These are phyloP conservation scores for Mallotus villosus DNA, from an alignment of 2,797 vertebrate species.

Conservation along the genomic window DNA sequence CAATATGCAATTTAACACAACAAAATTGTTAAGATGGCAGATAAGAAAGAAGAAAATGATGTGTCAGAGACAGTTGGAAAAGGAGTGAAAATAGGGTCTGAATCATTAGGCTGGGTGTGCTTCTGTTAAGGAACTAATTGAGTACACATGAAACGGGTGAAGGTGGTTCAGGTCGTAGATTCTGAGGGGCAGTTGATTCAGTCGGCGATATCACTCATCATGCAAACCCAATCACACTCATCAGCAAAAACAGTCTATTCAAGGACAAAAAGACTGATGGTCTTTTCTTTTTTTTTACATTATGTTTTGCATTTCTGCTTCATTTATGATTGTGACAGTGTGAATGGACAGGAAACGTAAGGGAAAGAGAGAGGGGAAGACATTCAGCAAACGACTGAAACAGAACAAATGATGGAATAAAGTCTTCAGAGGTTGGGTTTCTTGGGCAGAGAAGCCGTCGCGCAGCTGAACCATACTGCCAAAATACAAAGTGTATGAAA, in stretches of 20 bases:
- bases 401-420: no score
- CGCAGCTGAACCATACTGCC: constrained; percentile 52
- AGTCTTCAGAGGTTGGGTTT: no score
- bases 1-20: constrained; percentile 59
- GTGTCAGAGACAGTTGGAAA: constrained; percentile 16
- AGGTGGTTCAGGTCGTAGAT: no score
- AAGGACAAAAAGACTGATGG: no score
- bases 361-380: no score
- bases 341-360: no score
- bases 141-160: constrained; percentile 47
- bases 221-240: constrained; percentile 13
- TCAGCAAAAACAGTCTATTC: no score
- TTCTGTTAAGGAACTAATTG: constrained; percentile 73
- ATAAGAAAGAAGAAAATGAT: constrained; percentile 29
- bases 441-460: constrained; percentile 49
- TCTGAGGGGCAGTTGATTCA: no score
- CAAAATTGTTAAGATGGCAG: constrained; percentile 44
- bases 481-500: no score
- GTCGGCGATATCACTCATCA: constrained; percentile 11
- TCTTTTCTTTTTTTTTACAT: constrained; percentile 12
- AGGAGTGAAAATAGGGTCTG: constrained; percentile 36
- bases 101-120: constrained; percentile 63
- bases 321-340: no score
- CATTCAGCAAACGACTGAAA: no score
- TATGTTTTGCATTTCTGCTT: no score